Conservation (phyloP, 2,888 invertebrate genomes). For the Tinea trinotella region DNA sequence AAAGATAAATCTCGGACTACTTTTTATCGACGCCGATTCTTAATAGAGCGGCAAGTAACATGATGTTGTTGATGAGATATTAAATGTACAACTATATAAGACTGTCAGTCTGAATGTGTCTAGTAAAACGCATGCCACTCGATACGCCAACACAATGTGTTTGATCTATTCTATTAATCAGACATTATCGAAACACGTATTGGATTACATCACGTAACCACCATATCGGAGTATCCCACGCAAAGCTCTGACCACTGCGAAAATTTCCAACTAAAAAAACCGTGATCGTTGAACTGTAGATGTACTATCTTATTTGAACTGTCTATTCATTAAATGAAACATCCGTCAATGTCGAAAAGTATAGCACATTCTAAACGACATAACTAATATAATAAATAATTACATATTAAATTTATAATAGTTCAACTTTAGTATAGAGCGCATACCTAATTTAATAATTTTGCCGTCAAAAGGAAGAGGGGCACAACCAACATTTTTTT, state of each 20-base stretch:
- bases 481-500: too few species aligned
- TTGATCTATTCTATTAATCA: slow-evolving; percentile 61
- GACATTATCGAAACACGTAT: slow-evolving; percentile 33
- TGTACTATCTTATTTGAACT: slow-evolving; percentile 8
- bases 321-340: slow-evolving; percentile 14
- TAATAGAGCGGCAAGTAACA: slow-evolving; percentile 18
- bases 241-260: slow-evolving; percentile 19
- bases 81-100: background rate
- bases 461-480: too few species aligned
- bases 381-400: too few species aligned
- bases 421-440: too few species aligned
- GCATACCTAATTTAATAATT: too few species aligned
- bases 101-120: background rate
- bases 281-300: slow-evolving; percentile 15
- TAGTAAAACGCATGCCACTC: slow-evolving; percentile 39
- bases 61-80: slow-evolving; percentile 9
- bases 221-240: slow-evolving; percentile 36
- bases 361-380: too few species aligned
- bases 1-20: slow-evolving; percentile 8
- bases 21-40: slow-evolving; percentile 19
- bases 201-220: slow-evolving; percentile 32
- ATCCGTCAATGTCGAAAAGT: slow-evolving; percentile 6
- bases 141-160: slow-evolving; percentile 47
- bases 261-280: background rate
- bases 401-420: too few species aligned